phyloP scores from a whole-genome alignment of 2,113 vertebrate genomes.

The Triplophysa tibetana region DNA sequence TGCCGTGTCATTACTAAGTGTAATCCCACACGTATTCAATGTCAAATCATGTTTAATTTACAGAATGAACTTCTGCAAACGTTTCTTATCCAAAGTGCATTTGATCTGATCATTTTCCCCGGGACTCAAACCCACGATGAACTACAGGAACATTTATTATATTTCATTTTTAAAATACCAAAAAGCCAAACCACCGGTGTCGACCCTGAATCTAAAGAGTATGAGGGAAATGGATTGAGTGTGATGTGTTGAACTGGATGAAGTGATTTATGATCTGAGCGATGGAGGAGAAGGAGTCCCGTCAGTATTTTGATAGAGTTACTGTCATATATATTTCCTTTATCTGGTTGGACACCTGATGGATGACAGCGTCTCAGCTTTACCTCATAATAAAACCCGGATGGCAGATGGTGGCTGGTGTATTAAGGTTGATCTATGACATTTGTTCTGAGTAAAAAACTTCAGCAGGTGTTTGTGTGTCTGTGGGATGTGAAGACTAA shows the following conservation, averaged over 20 bases:
- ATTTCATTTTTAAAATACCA: too few relatives aligned
- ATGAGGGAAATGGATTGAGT: too few relatives aligned
- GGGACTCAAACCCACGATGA: too few relatives aligned
- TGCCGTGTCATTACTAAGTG: neutral
- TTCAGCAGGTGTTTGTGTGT: neutral
- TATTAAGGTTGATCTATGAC: conserved; percentile 30
- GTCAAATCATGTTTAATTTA: neutral
- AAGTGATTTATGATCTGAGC: neutral
- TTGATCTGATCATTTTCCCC: too few relatives aligned
- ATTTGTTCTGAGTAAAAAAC: conserved; percentile 6
- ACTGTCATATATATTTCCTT: neutral
- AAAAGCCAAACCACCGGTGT: too few relatives aligned
- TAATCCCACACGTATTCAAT: neutral
- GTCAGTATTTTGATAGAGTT: neutral
- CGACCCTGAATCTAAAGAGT: too few relatives aligned
- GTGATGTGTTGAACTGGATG: neutral
- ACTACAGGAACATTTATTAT: too few relatives aligned
- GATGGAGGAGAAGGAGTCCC: neutral
- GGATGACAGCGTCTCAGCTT: conserved; percentile 44
- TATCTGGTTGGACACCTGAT: conserved; percentile 44
- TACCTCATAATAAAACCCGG: conserved; percentile 4
- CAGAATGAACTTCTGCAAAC: too few relatives aligned
- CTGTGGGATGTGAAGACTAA: neutral
- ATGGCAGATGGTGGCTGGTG: conserved; percentile 52
- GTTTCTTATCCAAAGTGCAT: too few relatives aligned